Evolutionary conservation across 1,140 invertebrate genomes (phyloP), one percentile per base, ranked within the genome.

Genomic region (Platyura marginata): DNA sequence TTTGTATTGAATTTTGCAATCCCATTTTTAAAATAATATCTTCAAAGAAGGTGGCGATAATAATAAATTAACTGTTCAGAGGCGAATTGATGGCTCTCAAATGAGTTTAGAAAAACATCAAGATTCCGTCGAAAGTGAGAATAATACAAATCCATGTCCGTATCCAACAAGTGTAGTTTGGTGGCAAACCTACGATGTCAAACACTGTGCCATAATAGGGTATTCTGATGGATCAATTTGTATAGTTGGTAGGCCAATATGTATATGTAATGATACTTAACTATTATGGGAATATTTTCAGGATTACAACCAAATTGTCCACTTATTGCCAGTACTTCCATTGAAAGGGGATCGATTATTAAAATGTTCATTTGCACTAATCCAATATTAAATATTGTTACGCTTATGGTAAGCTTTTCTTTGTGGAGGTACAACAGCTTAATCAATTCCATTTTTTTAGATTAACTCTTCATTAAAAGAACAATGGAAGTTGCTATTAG

Each of bases 201-300:
- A 77, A 43, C 67, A 77, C 49, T 16, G 33, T 10, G 79, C 72
- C 22, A 69, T 85, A 33, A 67, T 83, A 46, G 80, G 78, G 21
- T 80, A 75, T 42, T 76, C 79, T 50, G 66, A 70, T 49, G 81
- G 81, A 18, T 74, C 76, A 46, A 69, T 84, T 47, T 64, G 72
- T 37, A 73, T 84, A 56, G 64, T 85, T 38, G 77, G n/a, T n/a
- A n/a, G n/a, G n/a, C n/a, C n/a, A n/a, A n/a, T n/a, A n/a, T n/a
- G n/a, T n/a, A n/a, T n/a, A n/a, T n/a, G n/a, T n/a, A n/a, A n/a
- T n/a, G n/a, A n/a, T n/a, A n/a, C n/a, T n/a, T n/a, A n/a, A n/a
- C n/a, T n/a, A n/a, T n/a, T n/a, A n/a, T n/a, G n/a, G n/a, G n/a
- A n/a, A n/a, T n/a, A n/a, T n/a, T n/a, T n/a, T n/a, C n/a, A n/a